Conservation (phyloP, 2,113 vertebrate species). For the Tychaedon coryphoeus region DNA sequence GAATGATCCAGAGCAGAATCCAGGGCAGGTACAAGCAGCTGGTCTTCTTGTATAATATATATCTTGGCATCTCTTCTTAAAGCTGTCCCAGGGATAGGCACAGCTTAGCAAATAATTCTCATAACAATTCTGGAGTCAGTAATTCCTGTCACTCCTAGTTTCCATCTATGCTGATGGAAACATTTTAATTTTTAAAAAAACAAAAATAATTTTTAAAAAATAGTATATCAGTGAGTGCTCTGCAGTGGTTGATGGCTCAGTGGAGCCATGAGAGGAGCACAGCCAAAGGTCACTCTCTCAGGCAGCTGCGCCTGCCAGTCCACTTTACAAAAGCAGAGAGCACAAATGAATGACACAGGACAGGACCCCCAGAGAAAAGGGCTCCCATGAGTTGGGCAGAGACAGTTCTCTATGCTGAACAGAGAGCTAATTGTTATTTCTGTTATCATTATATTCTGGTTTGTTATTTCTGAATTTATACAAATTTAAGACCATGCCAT, state of each 20-base stretch:
- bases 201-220: not conserved
- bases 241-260: not conserved
- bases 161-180: not conserved
- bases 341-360: fast-evolving
- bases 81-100: not conserved
- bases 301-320: not conserved
- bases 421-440: not conserved
- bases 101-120: not conserved
- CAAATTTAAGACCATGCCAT: not conserved
- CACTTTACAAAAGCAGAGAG: not conserved
- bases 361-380: not conserved
- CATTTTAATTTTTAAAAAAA: not conserved
- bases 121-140: not conserved
- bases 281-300: not conserved
- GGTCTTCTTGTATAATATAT: not conserved
- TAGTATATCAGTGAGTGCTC: fast-evolving
- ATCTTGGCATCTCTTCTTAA: not conserved
- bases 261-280: fast-evolving
- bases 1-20: not conserved
- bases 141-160: not conserved
- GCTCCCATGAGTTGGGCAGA: not conserved
- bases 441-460: not conserved
- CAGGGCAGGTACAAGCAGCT: not conserved
- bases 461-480: not conserved
- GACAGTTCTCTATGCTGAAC: fast-evolving